Evolutionary conservation across 2,113 vertebrate species (phyloP).

Genomic region (Nettapus auritus): DNA sequence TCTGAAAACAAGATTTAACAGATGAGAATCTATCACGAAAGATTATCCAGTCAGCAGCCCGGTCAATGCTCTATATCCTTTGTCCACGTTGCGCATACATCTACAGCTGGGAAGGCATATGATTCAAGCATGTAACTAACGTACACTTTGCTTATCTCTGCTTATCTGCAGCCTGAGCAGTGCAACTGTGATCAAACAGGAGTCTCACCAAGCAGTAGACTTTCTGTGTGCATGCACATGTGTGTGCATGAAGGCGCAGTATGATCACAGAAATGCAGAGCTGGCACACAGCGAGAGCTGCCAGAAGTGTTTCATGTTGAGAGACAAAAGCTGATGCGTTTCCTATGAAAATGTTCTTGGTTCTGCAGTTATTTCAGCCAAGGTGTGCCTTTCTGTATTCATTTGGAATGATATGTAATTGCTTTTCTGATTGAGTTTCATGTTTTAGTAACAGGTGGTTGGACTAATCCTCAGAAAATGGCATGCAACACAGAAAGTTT

Average conservation of each 20-base stretch:
- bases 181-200: background rate
- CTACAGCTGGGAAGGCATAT: background rate
- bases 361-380: background rate
- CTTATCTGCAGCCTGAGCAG: background rate
- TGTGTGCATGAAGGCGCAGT: background rate
- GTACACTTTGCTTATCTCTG: background rate
- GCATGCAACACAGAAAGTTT: background rate
- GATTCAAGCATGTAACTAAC: rapidly evolving
- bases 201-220: rapidly evolving
- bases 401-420: background rate
- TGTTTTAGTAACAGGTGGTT: slow-evolving; percentile 35
- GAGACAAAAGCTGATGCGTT: background rate
- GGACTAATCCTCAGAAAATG: background rate
- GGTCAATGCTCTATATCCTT: background rate
- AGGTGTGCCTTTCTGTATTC: background rate
- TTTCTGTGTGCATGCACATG: background rate
- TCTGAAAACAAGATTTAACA: background rate
- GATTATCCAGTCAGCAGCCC: rapidly evolving
- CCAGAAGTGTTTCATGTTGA: rapidly evolving
- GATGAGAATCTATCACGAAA: background rate
- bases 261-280: background rate
- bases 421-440: background rate
- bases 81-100: rapidly evolving
- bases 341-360: background rate
- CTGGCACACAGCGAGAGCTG: background rate